A percentile compares a stretch with the other conserved stretches of the same genome.
Conservation (phyloP, 2,113 vertebrate species). For the Microcebus ravelobensis region DNA sequence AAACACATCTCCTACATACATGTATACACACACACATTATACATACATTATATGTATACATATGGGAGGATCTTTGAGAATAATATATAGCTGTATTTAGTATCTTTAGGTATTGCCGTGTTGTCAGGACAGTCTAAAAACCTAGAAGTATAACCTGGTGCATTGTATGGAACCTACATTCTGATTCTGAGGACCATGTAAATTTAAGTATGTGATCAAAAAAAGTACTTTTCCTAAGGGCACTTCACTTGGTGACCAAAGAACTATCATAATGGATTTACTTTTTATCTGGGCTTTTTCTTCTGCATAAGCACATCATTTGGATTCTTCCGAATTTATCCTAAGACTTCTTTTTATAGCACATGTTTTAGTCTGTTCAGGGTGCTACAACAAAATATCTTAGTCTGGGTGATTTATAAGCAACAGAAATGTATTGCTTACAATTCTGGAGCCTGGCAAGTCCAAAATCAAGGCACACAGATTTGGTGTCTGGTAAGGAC, state of each 20-base stretch:
- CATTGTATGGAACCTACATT: not conserved
- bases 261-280: not conserved
- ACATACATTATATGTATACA: not conserved
- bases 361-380: not conserved
- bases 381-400: not conserved
- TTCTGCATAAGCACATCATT: constrained; percentile 11
- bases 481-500: not conserved
- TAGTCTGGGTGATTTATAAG: not conserved
- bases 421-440: not conserved
- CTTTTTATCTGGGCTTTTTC: not conserved
- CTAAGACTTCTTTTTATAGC: not conserved
- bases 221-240: not conserved
- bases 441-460: not conserved
- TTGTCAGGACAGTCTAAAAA: not conserved
- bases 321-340: constrained; percentile 19
- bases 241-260: not conserved
- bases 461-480: not conserved
- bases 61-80: not conserved
- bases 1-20: not conserved
- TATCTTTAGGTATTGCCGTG: not conserved
- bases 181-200: not conserved
- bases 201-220: not conserved
- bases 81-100: not conserved
- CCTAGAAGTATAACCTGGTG: not conserved
- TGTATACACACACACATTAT: too few relatives aligned